Conservation (phyloP, 2,888 invertebrate species). For the Colostygia pectinataria region DNA sequence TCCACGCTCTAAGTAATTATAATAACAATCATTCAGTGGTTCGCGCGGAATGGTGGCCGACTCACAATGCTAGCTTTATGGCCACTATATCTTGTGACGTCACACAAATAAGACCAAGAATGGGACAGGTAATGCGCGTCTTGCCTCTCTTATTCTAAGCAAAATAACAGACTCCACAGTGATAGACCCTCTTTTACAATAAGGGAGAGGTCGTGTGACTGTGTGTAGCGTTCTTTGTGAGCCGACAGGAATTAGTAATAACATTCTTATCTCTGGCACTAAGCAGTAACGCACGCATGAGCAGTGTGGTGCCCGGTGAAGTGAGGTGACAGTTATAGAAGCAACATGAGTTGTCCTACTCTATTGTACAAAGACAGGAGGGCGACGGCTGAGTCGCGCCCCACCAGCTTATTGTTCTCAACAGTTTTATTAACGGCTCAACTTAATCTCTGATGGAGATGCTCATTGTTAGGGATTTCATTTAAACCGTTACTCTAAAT, state of each 20-base stretch:
- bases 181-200: too few species aligned
- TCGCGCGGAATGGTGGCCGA: neutral
- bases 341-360: too few species aligned
- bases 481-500: constrained; percentile 2
- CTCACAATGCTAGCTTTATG: neutral
- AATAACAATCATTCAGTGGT: neutral
- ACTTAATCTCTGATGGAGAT: constrained; percentile 7
- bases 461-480: constrained; percentile 7
- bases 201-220: too few species aligned
- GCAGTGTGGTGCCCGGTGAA: too few species aligned
- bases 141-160: neutral
- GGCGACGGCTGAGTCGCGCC: too few species aligned
- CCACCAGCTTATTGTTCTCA: constrained; percentile 11
- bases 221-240: too few species aligned
- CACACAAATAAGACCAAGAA: neutral
- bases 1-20: neutral
- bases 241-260: too few species aligned
- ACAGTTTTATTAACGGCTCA: constrained; percentile 9
- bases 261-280: too few species aligned
- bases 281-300: too few species aligned
- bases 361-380: too few species aligned
- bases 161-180: neutral
- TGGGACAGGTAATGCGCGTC: neutral
- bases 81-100: neutral
- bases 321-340: too few species aligned